A percentile compares a stretch with the other conserved stretches of the same genome.
Evolutionary conservation across 2,113 vertebrate genomes (phyloP).

Genomic region (Semnornis frantzii): DNA sequence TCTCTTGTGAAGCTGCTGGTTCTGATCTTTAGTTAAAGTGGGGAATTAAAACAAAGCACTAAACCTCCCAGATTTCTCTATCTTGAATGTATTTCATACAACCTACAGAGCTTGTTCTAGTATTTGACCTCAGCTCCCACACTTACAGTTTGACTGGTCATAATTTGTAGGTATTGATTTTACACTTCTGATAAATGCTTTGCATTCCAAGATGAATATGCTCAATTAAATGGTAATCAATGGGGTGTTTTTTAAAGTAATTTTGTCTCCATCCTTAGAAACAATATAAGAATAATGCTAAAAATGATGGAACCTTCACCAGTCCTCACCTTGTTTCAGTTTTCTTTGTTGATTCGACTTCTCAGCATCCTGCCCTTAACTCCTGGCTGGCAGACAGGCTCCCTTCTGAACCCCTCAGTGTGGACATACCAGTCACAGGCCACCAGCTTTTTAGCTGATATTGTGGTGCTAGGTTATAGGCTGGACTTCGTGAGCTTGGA

Average conservation of each 20-base stretch:
- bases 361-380: not conserved
- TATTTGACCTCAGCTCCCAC: not conserved
- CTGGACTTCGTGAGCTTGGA: too few species aligned
- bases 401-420: not conserved
- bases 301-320: not conserved
- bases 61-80: not conserved
- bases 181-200: not conserved
- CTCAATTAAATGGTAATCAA: not conserved
- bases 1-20: slow-evolving; percentile 17
- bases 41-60: slow-evolving; percentile 16
- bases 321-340: not conserved
- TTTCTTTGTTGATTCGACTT: not conserved
- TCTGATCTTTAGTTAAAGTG: slow-evolving; percentile 59
- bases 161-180: not conserved
- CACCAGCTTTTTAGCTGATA: not conserved
- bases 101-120: not conserved
- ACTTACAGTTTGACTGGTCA: not conserved
- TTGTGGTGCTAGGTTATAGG: too few species aligned
- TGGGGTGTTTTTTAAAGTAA: not conserved
- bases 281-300: not conserved
- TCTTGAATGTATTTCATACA: not conserved
- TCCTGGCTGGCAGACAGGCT: not conserved
- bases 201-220: not conserved
- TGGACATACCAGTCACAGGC: not conserved
- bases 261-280: not conserved